A percentile compares a stretch with the other conserved stretches of the same genome.
These are phyloP conservation scores for Lycia hirtaria DNA, from an alignment of 2,888 invertebrate genomes.

Conservation along the genomic window DNA sequence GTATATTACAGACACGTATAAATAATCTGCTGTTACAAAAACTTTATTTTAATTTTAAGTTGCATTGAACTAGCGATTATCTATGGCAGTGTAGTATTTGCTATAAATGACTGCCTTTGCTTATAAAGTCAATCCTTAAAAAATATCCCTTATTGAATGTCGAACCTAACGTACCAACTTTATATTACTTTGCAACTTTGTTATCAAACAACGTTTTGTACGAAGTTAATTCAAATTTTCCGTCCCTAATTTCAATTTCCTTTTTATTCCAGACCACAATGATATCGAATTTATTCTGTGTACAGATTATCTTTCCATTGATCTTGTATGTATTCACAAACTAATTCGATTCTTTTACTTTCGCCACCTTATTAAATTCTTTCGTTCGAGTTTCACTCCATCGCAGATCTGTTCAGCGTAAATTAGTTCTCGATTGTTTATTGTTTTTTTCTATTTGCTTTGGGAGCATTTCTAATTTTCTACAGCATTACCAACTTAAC, in stretches of 20 bases:
- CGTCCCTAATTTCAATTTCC: slow-evolving; percentile 30
- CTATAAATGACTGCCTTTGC: too few species aligned
- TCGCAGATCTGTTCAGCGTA: slow-evolving; percentile 52
- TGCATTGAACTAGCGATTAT: too few species aligned
- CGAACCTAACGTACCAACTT: too few species aligned
- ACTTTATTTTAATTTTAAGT: too few species aligned
- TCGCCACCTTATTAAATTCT: slow-evolving; percentile 44
- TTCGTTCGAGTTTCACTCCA: slow-evolving; percentile 45
- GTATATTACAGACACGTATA: too few species aligned
- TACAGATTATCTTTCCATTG: slow-evolving; percentile 33
- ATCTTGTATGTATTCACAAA: slow-evolving; percentile 42
- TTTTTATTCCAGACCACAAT: slow-evolving; percentile 12
- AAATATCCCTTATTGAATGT: too few species aligned
- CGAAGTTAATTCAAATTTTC: slow-evolving; percentile 35
- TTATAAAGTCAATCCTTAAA: too few species aligned
- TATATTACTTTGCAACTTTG: too few species aligned
- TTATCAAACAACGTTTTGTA: slow-evolving; percentile 24
- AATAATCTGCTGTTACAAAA: too few species aligned
- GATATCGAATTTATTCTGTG: slow-evolving; percentile 39
- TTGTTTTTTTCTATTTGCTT: slow-evolving; percentile 16
- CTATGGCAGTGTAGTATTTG: too few species aligned
- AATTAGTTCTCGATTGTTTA: slow-evolving; percentile 51
- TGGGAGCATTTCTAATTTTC: slow-evolving; percentile 9
- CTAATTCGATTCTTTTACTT: slow-evolving; percentile 49
- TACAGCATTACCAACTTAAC: background rate